Evolutionary conservation across 1,140 invertebrate genomes (phyloP).

Genomic region (Aradophagus sp.): DNA sequence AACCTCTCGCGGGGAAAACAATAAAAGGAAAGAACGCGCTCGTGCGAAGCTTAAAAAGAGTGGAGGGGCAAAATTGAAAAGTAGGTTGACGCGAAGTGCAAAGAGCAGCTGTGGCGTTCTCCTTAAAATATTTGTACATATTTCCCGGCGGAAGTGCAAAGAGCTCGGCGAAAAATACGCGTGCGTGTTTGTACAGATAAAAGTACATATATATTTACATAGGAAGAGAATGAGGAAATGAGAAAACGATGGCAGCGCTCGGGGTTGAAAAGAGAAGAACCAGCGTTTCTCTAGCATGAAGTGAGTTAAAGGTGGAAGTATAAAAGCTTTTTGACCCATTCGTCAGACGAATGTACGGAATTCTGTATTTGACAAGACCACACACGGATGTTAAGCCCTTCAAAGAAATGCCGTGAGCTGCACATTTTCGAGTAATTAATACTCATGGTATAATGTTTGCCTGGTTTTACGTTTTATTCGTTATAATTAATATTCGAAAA

Average conservation of each 20-base stretch:
- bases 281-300: conserved; percentile 53
- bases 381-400: conserved; percentile 62
- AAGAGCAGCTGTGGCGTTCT: conserved; percentile 47
- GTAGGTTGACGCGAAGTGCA: conserved; percentile 49
- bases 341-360: conserved; percentile 69
- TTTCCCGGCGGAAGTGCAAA: conserved; percentile 51
- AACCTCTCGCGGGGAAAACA: conserved; percentile 12
- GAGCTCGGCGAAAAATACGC: conserved; percentile 20
- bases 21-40: conserved; percentile 27
- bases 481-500: conserved; percentile 55
- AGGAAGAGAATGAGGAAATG: conserved; percentile 43
- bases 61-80: conserved; percentile 37
- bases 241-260: conserved; percentile 34
- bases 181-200: conserved; percentile 44
- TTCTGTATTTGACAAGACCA: conserved; percentile 70
- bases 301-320: conserved; percentile 65
- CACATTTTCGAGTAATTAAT: conserved; percentile 67
- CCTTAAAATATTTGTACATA: conserved; percentile 67
- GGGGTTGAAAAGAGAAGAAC: conserved; percentile 51
- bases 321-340: conserved; percentile 68
- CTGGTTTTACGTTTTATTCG: conserved; percentile 63
- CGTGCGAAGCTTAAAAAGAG: conserved; percentile 34
- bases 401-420: conserved; percentile 67
- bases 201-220: conserved; percentile 43
- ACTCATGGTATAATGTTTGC: conserved; percentile 62